Base-by-base conservation (phyloP, 1,140 invertebrate species). In the Xylocopa sonorina region DNA sequence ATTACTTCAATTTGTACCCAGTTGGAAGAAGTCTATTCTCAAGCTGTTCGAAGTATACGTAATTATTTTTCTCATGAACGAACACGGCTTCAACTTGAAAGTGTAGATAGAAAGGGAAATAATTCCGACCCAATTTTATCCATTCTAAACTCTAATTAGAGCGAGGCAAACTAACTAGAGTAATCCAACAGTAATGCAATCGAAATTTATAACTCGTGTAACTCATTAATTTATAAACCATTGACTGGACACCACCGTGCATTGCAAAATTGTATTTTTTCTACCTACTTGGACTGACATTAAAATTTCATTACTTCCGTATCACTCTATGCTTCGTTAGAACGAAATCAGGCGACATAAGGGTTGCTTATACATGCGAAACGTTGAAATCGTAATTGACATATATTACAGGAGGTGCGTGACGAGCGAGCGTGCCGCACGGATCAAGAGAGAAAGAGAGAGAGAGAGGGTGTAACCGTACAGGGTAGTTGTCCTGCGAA, bases 401-500 rank as follows among this genome's bases (percentile, higher is more conserved):
- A 73, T 78, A 78, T 64, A 78, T 78, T 78, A 57, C n/a, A 27
- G 67, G 16, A 51, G 48, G 78, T 80, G 69, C 78, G 78, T 80
- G 78, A 80, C 78, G 71, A 27, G n/a, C 21, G 43, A 80, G 58
- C 57, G 69, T 57, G 77, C 27, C 34, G 24, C 14, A 21, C 24
- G 3, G 9, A 29, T 0, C 3, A 21, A 18, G 1, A n/a, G 21
- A 32, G 16, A 27, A 3, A 53, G 9, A 12, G 50, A n/a, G 16
- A 29, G 18, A 10, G 9, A 14, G 46, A 7, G 3, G 21, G 46
- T 73, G 48, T 46, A 58, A 62, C 27, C n/a, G 55, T 50, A 43
- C 16, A 53, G 72, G 78, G 78, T 80, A 63, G 78, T 80, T 74
- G 78, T 74, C 78, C 78, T 80, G 71, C 76, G 76, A 78, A 34